These are phyloP conservation scores for Luperina nickerlii DNA, from an alignment of 2,888 invertebrate genomes.

Conservation along the genomic window DNA sequence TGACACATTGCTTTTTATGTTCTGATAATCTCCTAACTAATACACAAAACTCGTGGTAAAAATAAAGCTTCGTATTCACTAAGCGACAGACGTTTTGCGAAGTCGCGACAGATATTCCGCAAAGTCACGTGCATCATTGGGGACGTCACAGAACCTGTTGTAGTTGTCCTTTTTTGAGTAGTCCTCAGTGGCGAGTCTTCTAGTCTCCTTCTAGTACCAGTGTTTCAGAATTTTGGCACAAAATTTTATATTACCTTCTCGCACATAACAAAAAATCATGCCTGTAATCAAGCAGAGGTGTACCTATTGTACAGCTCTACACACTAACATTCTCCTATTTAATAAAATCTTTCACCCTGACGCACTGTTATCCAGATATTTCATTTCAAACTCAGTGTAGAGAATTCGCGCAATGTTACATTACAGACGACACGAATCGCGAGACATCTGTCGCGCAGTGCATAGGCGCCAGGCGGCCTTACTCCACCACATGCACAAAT, in stretches of 20 bases:
- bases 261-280: neutral
- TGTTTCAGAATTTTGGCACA: neutral
- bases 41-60: neutral
- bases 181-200: too few species aligned
- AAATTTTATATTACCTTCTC: neutral
- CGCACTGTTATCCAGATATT: neutral
- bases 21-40: constrained; percentile 1
- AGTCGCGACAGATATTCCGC: constrained; percentile 1
- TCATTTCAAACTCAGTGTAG: neutral
- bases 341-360: neutral
- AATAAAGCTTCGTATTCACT: neutral
- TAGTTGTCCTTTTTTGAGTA: neutral
- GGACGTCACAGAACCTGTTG: neutral
- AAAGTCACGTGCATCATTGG: neutral
- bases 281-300: neutral
- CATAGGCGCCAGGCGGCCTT: neutral
- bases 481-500: constrained; percentile 28
- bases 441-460: neutral
- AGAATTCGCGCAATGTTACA: neutral
- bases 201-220: neutral
- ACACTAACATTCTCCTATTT: neutral
- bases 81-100: constrained; percentile 1
- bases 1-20: neutral
- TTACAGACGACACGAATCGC: neutral
- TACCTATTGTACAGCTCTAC: too few species aligned